phyloP scores from a whole-genome alignment of 2,797 vertebrate genomes.

The Macropus fuliginosus region DNA sequence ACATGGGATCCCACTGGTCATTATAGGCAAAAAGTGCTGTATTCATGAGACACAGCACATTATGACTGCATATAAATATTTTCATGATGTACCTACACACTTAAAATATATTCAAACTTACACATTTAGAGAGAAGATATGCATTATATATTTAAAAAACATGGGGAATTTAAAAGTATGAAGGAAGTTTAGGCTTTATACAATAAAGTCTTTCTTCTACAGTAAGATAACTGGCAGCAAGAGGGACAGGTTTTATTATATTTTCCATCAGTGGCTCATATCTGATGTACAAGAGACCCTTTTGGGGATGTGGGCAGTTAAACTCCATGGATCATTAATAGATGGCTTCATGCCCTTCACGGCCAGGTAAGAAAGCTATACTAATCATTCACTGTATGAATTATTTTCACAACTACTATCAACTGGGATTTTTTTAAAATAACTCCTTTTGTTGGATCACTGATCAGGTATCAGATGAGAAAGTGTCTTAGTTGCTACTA shows the following conservation, averaged over 20 bases:
- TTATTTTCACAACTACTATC: conserved; percentile 22
- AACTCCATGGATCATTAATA: conserved; percentile 57
- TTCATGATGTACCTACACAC: background rate
- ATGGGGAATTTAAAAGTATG: background rate
- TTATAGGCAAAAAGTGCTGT: background rate
- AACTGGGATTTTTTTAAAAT: conserved; percentile 40
- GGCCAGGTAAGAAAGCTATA: conserved; percentile 22
- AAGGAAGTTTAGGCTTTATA: background rate
- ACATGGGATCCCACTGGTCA: background rate
- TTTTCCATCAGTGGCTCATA: background rate
- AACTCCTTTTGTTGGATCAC: conserved; percentile 60
- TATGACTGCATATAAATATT: background rate
- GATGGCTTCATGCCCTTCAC: conserved; percentile 33
- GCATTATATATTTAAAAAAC: background rate
- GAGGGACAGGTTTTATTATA: background rate
- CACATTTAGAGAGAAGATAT: background rate
- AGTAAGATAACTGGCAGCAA: background rate
- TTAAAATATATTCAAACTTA: background rate
- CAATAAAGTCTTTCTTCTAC: background rate
- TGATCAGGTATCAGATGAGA: conserved; percentile 28
- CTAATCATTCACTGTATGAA: conserved; percentile 50
- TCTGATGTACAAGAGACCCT: conserved; percentile 15
- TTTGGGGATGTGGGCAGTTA: conserved; percentile 40
- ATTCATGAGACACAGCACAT: background rate
- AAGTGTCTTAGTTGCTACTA: conserved; percentile 18